Percentiles rank a stretch among this genome's conserved stretches.
phyloP scores from a whole-genome alignment of 2,113 vertebrate species.

The Gavia stellata region DNA sequence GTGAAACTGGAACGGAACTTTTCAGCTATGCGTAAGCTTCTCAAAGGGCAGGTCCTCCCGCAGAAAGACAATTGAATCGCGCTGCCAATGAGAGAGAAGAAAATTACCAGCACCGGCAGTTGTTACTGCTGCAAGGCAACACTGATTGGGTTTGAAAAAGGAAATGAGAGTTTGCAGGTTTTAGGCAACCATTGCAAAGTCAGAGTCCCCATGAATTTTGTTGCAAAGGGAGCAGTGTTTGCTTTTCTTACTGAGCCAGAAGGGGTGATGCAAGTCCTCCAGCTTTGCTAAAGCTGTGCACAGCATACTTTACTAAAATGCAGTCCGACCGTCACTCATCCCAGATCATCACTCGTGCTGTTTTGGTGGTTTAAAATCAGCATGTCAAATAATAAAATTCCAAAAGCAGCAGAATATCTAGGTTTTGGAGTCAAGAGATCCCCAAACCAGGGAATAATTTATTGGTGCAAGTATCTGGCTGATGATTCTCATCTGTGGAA shows the following conservation, averaged over 20 bases:
- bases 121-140: not conserved
- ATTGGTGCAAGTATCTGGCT: not conserved
- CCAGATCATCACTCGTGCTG: not conserved
- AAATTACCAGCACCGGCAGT: not conserved
- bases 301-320: not conserved
- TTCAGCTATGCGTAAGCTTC: fast-evolving
- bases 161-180: not conserved
- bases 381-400: not conserved
- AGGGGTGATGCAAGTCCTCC: not conserved
- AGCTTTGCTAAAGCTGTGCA: not conserved
- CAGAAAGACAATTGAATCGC: not conserved
- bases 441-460: not conserved
- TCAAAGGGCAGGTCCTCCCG: not conserved
- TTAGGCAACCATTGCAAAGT: not conserved
- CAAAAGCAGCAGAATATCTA: not conserved
- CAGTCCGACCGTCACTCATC: not conserved
- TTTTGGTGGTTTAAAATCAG: not conserved
- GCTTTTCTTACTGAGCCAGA: not conserved
- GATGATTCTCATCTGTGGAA: not conserved
- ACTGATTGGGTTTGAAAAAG: not conserved
- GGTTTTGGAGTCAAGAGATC: not conserved
- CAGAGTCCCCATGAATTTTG: not conserved
- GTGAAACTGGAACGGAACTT: not conserved
- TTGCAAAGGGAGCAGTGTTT: not conserved
- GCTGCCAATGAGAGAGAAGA: not conserved